Evolutionary conservation across 2,888 invertebrate genomes (phyloP), one percentile per base, ranked within the genome.

Genomic region (Timema podura): DNA sequence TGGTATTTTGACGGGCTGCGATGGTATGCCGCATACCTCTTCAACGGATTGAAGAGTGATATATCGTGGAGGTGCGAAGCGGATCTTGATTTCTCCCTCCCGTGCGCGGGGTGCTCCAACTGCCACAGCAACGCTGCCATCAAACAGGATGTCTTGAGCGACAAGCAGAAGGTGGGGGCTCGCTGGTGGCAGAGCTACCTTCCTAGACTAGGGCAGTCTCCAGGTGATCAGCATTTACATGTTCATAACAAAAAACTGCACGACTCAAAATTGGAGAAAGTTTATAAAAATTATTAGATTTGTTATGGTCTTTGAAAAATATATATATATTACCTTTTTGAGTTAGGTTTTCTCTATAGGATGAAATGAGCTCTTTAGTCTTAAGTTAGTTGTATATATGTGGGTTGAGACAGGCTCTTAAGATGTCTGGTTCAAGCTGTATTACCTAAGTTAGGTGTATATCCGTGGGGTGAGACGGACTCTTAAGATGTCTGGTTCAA

Each of bases 1-100:
- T 96, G 96, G 95, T 91, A 94, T 76, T 90, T 91, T 81, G 95
- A 95, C 5, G 84, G 87, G 0, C 81, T 95, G 0, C 87, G 91
- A 77, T 88, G 91, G 72, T 90, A 92, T 78, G 89, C 87, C 30
- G 87, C 95, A 2, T 92, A 90, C 76, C 78, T 96, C 66, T 89
- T 93, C 74, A 90, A 89, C 76, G 90, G 90, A 11, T 87, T 87
- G 74, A 74, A 74, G 65, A 82, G 82, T 68, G 85, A 85, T 71
- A 77, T 91, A 2, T 86, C 85, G 57, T 91, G 91, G 90, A 84
- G 88, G 72, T 89, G 91, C 76, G 83, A 86, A 78, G 92, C 91
- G 0, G 82, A 85, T 8, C 79, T 96, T n/a, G 86, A 85, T 72
- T 96, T 91, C 79, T 88, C 91, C 5, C 87, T 88, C 6, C 93